These are phyloP conservation scores for Hypotaenidia okinawae DNA, from an alignment of 2,797 vertebrate genomes.

Conservation along the genomic window DNA sequence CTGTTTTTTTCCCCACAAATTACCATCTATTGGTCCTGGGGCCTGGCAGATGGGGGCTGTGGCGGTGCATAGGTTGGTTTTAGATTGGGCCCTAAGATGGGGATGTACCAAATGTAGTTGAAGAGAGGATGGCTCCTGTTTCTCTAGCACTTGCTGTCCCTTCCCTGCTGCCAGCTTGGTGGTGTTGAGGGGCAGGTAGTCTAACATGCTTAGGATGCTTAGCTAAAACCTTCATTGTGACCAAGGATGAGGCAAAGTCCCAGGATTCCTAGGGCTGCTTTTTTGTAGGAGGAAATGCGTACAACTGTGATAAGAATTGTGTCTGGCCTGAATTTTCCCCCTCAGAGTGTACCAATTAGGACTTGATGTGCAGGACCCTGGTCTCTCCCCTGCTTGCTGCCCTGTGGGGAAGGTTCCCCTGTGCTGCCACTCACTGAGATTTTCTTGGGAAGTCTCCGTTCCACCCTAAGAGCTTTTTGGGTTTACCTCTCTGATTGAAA, in stretches of 20 bases:
- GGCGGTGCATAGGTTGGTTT: not conserved
- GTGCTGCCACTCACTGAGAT: not conserved
- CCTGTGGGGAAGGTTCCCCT: not conserved
- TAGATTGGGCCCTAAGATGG: not conserved
- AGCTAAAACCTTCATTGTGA: not conserved
- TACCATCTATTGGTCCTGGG: not conserved
- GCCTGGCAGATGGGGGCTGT: not conserved
- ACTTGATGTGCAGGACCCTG: not conserved
- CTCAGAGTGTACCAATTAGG: not conserved
- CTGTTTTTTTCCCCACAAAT: not conserved
- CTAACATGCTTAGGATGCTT: not conserved
- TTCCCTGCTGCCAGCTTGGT: rapidly evolving
- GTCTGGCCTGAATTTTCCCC: not conserved
- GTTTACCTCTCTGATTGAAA: conserved; percentile 2
- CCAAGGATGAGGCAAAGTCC: not conserved
- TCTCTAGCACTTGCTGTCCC: not conserved
- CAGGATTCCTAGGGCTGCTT: not conserved
- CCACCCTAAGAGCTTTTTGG: not conserved
- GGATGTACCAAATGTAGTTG: not conserved
- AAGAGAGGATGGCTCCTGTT: not conserved
- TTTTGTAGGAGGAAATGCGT: not conserved
- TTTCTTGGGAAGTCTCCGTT: not conserved
- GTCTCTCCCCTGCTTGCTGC: not conserved
- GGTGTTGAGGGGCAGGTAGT: not conserved
- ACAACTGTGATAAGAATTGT: not conserved